These are phyloP conservation scores for Leptinotarsa peninsularis DNA, from an alignment of 2,888 invertebrate species.

Conservation along the genomic window DNA sequence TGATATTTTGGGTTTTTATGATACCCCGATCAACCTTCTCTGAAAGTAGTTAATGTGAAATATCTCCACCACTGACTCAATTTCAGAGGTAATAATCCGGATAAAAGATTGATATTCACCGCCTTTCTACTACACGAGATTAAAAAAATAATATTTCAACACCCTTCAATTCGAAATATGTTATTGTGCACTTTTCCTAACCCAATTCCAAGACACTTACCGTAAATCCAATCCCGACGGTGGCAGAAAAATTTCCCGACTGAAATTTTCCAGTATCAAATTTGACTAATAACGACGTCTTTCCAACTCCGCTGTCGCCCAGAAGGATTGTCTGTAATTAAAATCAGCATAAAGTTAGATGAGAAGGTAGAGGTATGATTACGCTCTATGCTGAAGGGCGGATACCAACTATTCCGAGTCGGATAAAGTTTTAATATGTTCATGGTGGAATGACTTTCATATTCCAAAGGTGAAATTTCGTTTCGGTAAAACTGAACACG, in stretches of 20 bases:
- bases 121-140: too few relatives aligned
- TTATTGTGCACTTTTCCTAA: conserved; percentile 34
- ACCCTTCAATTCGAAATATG: conserved; percentile 25
- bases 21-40: too few relatives aligned
- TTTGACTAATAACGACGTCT: conserved; percentile 91
- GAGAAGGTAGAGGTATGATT: neutral
- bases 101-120: too few relatives aligned
- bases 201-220: conserved; percentile 71
- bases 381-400: neutral
- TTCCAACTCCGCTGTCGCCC: conserved; percentile 94
- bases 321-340: conserved; percentile 85
- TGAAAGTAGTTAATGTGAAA: too few relatives aligned
- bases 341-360: conserved; percentile 14
- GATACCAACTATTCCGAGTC: neutral
- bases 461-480: neutral
- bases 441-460: neutral
- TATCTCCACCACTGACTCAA: too few relatives aligned
- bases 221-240: conserved; percentile 95
- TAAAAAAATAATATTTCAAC: too few relatives aligned
- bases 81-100: too few relatives aligned
- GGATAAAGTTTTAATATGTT: conserved; percentile 9
- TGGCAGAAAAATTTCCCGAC: conserved; percentile 91
- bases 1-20: too few relatives aligned
- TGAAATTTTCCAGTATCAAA: conserved; percentile 94
- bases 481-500: neutral